A percentile compares a stretch with the other conserved stretches of the same genome.
Conservation (phyloP, 2,113 vertebrate genomes). For the Chloebia gouldiae region DNA sequence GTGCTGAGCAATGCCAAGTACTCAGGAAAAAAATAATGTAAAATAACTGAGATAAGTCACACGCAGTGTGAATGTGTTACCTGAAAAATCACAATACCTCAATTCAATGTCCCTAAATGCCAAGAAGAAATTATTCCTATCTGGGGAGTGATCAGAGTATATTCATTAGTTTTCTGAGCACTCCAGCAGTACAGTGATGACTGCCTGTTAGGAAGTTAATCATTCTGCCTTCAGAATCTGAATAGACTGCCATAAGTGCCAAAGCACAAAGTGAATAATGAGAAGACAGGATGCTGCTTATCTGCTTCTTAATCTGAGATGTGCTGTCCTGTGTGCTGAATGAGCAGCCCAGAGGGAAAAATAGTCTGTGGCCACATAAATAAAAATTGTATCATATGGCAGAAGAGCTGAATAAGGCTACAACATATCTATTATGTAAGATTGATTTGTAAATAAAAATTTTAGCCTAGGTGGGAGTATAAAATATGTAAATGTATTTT, state of each 20-base stretch:
- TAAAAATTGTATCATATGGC: neutral
- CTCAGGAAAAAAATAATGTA: neutral
- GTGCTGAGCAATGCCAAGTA: neutral
- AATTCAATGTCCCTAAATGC: neutral
- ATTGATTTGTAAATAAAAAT: neutral
- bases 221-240: slow-evolving; percentile 5
- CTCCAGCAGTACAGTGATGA: neutral
- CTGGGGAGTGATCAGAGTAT: neutral
- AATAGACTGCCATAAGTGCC: neutral
- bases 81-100: neutral
- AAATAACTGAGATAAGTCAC: neutral
- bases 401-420: neutral
- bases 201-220: slow-evolving; percentile 37
- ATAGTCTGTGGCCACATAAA: neutral
- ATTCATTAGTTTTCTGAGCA: slow-evolving; percentile 16
- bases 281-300: neutral
- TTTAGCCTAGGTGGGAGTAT: neutral
- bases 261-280: neutral
- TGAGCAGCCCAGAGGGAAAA: neutral
- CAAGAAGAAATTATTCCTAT: neutral
- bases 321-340: neutral
- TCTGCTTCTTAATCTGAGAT: neutral
- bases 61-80: neutral
- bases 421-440: neutral
- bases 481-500: neutral